These are phyloP conservation scores for Bombylius major DNA, from an alignment of 2,888 invertebrate species.

Conservation along the genomic window DNA sequence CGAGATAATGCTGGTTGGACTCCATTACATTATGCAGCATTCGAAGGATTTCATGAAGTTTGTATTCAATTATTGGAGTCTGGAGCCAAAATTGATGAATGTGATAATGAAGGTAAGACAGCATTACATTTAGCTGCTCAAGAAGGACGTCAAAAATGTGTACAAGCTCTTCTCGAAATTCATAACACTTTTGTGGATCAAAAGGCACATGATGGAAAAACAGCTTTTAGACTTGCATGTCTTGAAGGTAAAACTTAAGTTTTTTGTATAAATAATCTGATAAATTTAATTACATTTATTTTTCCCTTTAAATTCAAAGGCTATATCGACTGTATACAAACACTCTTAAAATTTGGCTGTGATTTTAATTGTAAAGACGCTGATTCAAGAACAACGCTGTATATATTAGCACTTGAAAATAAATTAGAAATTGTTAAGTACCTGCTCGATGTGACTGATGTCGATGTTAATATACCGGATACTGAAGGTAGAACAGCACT, in stretches of 20 bases:
- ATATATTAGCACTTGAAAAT: constrained; percentile 82
- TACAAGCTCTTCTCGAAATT: constrained; percentile 50
- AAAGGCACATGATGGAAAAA: constrained; percentile 81
- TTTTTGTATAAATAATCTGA: not conserved
- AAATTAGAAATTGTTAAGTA: constrained; percentile 71
- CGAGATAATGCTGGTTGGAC: constrained; percentile 96
- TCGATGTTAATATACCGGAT: constrained; percentile 77
- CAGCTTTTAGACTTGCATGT: constrained; percentile 54
- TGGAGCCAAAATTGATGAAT: constrained; percentile 76
- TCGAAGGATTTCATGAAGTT: constrained; percentile 54
- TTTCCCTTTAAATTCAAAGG: constrained; percentile 35
- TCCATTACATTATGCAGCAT: constrained; percentile 89
- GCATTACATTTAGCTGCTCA: constrained; percentile 80
- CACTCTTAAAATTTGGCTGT: constrained; percentile 59
- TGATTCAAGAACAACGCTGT: constrained; percentile 82
- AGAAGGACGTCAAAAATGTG: constrained; percentile 60
- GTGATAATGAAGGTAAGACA: constrained; percentile 84
- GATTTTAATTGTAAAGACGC: constrained; percentile 83
- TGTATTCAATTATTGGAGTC: constrained; percentile 52
- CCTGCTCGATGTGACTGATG: constrained; percentile 60
- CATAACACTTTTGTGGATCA: constrained; percentile 72
- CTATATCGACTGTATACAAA: constrained; percentile 53
- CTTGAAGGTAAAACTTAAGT: constrained; percentile 22
- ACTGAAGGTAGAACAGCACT: constrained; percentile 82
- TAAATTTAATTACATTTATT: not conserved